Evolutionary conservation across 1,140 invertebrate genomes (phyloP).

Genomic region (Riptortus pedestris): DNA sequence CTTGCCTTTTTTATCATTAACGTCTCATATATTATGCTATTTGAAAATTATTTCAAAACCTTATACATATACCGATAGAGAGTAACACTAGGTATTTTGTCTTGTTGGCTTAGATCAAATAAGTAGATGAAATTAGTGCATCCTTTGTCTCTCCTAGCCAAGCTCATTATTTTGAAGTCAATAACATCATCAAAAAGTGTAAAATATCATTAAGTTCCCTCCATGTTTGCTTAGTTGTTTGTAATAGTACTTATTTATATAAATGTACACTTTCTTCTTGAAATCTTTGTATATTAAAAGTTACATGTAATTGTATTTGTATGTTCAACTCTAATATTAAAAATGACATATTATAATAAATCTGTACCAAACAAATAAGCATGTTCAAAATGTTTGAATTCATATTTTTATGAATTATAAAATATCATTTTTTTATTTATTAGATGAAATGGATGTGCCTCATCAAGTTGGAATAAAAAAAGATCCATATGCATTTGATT

Average conservation of each 20-base stretch:
- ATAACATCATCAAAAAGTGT: no score
- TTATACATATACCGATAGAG: no score
- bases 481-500: slow-evolving; percentile 31
- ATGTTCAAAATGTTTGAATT: not conserved
- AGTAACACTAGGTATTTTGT: no score
- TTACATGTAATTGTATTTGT: not conserved
- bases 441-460: slow-evolving; percentile 31
- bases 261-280: not conserved
- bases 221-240: no score
- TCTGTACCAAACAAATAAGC: not conserved
- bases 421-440: slow-evolving; percentile 18
- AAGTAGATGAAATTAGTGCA: no score
- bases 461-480: slow-evolving; percentile 31
- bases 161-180: no score
- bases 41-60: no score
- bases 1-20: no score
- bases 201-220: no score
- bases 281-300: not conserved
- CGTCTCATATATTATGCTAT: no score
- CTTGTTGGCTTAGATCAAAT: no score
- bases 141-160: no score
- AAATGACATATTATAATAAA: not conserved
- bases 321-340: not conserved
- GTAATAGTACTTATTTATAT: not conserved
- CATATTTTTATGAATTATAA: not conserved